phyloP scores from a whole-genome alignment of 2,113 vertebrate genomes.

The Chaetops frenatus region DNA sequence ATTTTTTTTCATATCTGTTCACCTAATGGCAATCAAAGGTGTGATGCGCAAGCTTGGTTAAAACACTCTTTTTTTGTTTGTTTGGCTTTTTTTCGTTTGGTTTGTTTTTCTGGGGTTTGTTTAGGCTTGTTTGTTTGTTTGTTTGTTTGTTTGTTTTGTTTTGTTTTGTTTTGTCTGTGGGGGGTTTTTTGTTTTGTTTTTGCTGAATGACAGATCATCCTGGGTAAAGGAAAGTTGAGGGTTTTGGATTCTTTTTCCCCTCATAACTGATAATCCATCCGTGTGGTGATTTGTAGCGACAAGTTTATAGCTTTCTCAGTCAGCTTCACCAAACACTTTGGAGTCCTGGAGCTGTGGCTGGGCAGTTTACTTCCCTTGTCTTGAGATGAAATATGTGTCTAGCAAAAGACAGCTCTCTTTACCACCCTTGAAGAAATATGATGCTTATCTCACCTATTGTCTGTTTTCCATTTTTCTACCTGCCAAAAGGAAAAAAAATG shows the following conservation, averaged over 20 bases:
- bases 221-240: neutral
- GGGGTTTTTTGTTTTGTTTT: neutral
- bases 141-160: neutral
- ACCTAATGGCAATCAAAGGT: neutral
- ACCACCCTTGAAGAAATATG: neutral
- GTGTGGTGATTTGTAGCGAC: neutral
- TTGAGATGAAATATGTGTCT: neutral
- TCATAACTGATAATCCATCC: neutral
- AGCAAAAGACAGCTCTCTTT: neutral
- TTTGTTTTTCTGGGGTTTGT: no score
- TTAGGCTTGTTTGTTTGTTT: neutral
- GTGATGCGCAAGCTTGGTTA: neutral
- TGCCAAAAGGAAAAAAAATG: neutral
- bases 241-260: accelerated
- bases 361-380: neutral
- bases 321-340: neutral
- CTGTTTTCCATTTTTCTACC: neutral
- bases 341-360: neutral
- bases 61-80: neutral
- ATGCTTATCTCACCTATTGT: neutral
- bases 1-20: neutral
- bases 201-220: neutral
- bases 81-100: neutral
- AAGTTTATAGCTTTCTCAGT: neutral
- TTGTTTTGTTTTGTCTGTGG: neutral